A percentile compares a stretch with the other conserved stretches of the same genome.
phyloP scores from a whole-genome alignment of 2,797 vertebrate genomes.

The Hoplostethus mediterraneus region DNA sequence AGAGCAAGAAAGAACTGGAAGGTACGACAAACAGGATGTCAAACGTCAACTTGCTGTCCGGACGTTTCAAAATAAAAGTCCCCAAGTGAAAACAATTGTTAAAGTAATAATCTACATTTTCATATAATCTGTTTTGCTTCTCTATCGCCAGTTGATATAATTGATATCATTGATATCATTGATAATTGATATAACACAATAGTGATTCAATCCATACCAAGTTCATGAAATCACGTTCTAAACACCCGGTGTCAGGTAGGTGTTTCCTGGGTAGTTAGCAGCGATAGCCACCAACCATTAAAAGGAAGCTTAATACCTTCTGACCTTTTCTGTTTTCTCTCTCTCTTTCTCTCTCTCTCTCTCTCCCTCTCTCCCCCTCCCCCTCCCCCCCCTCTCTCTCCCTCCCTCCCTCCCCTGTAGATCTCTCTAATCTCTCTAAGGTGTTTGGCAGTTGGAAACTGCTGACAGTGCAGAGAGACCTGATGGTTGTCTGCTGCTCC shows the following conservation, averaged over 20 bases:
- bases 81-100: no score
- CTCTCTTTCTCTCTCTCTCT: neutral
- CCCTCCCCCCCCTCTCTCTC: neutral
- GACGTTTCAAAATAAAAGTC: neutral
- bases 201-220: no score
- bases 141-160: no score
- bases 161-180: no score
- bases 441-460: conserved; percentile 87
- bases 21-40: conserved; percentile 54
- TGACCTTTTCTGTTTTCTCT: neutral
- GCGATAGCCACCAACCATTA: no score
- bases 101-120: no score
- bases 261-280: no score
- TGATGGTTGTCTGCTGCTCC: conserved; percentile 87
- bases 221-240: no score
- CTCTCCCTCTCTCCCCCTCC: neutral
- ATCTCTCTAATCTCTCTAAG: conserved; percentile 33
- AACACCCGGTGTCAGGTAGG: no score
- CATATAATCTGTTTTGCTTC: no score
- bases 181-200: no score
- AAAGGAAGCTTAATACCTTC: no score
- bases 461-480: conserved; percentile 84
- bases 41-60: neutral
- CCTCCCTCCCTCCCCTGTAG: conserved; percentile 41
- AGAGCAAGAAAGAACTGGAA: conserved; percentile 50